Percentiles rank a stretch among this genome's conserved stretches.
Conservation (phyloP, 2,113 vertebrate genomes). For the Pluvialis apricaria region DNA sequence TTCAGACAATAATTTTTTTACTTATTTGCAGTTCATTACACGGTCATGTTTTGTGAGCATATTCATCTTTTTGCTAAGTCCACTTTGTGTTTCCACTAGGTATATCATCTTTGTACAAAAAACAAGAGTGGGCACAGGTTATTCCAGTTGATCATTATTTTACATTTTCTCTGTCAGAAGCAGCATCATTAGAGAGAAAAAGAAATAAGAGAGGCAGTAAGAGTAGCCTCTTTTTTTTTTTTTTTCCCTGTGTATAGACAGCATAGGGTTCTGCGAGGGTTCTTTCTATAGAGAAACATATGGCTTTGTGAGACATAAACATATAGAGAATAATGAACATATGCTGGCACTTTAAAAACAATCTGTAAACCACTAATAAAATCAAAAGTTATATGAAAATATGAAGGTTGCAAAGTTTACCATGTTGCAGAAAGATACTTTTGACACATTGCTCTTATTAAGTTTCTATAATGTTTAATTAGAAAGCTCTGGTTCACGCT, state of each 20-base stretch:
- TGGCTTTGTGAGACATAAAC: not conserved
- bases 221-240: not conserved
- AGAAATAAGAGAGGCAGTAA: not conserved
- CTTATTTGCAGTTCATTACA: not conserved
- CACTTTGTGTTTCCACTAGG: not conserved
- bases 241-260: not conserved
- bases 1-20: not conserved
- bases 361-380: not conserved
- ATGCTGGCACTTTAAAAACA: not conserved
- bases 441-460: not conserved
- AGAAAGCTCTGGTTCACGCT: not conserved
- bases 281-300: not conserved
- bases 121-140: not conserved
- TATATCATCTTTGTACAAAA: not conserved
- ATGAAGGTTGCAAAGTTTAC: not conserved
- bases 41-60: not conserved
- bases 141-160: not conserved
- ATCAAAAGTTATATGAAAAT: not conserved
- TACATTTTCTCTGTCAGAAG: not conserved
- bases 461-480: constrained; percentile 14
- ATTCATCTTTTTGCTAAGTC: not conserved
- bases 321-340: not conserved
- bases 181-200: not conserved
- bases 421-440: not conserved
- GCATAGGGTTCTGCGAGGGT: not conserved